Evolutionary conservation across 2,797 vertebrate genomes (phyloP).

Genomic region (Manis crassicaudata): DNA sequence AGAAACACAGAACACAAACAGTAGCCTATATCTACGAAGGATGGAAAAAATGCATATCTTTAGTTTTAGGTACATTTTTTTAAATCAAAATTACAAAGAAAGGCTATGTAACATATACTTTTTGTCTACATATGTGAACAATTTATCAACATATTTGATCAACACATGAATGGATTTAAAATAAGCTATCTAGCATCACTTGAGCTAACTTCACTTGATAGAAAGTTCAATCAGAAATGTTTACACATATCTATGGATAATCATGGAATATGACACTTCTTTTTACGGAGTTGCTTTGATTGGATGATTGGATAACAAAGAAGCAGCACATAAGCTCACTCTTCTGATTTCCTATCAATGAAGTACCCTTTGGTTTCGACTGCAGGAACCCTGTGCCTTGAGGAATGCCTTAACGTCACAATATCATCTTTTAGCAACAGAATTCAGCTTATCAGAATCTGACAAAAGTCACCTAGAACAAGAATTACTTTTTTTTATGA

Average conservation of each 20-base stretch:
- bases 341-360: neutral
- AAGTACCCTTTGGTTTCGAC: neutral
- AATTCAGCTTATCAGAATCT: neutral
- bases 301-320: neutral
- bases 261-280: neutral
- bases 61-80: neutral
- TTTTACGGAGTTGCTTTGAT: neutral
- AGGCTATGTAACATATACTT: neutral
- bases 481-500: neutral
- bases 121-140: neutral
- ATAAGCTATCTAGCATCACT: neutral
- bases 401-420: neutral
- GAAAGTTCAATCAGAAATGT: neutral
- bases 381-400: neutral
- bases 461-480: neutral
- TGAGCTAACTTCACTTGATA: neutral
- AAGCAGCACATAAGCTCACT: neutral
- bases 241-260: neutral
- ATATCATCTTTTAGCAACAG: neutral
- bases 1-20: neutral
- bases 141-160: neutral
- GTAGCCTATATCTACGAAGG: neutral
- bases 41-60: neutral
- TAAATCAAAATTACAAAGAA: constrained; percentile 3
- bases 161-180: neutral